Evolutionary conservation across 1,140 invertebrate genomes (phyloP).

Genomic region (Cyclargus thomasi): DNA sequence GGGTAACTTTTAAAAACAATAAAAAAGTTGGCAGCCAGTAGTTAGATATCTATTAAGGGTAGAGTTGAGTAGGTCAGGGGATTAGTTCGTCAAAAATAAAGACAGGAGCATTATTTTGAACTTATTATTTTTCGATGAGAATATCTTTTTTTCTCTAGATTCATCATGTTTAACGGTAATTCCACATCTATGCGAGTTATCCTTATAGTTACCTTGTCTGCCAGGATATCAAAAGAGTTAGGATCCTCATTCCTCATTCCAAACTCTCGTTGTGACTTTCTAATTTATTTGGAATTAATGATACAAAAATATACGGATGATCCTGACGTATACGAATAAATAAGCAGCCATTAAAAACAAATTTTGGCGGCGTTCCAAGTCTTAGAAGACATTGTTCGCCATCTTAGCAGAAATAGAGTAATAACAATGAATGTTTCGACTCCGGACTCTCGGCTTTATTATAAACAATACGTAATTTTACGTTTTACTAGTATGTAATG

Average conservation of each 20-base stretch:
- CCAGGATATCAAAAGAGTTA: neutral
- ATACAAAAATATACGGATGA: slow-evolving; percentile 44
- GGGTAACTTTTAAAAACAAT: neutral
- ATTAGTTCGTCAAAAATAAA: neutral
- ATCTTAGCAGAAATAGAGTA: slow-evolving; percentile 54
- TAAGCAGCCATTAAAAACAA: slow-evolving; percentile 71
- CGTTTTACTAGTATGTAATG: neutral
- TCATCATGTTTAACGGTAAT: neutral
- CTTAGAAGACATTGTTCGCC: slow-evolving; percentile 63
- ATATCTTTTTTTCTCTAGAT: neutral
- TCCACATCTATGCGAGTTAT: no score
- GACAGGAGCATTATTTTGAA: neutral
- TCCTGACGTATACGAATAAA: slow-evolving; percentile 54
- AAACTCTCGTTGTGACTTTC: slow-evolving; percentile 16
- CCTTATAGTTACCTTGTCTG: no score
- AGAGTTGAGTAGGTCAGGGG: neutral
- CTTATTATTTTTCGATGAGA: neutral
- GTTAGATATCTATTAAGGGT: neutral
- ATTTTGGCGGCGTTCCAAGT: slow-evolving; percentile 60
- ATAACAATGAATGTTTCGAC: slow-evolving; percentile 29
- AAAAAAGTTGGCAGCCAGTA: neutral
- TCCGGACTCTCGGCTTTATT: slow-evolving; percentile 4
- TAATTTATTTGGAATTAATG: slow-evolving; percentile 29
- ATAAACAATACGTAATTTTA: neutral
- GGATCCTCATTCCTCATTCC: neutral